A percentile compares a stretch with the other conserved stretches of the same genome.
phyloP scores from a whole-genome alignment of 2,797 vertebrate species.

The Neopelma chrysocephalum region DNA sequence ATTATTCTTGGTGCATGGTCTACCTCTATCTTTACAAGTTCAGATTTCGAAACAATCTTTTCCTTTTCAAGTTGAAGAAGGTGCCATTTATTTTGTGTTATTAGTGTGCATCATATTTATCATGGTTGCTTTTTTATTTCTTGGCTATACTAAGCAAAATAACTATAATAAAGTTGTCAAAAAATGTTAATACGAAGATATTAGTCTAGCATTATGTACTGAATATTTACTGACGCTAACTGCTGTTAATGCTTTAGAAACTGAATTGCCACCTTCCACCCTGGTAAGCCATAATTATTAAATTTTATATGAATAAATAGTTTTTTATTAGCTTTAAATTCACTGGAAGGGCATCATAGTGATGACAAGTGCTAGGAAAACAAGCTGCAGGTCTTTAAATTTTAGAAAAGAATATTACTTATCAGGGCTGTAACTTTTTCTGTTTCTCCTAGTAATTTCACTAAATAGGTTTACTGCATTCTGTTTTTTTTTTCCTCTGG shows the following conservation, averaged over 20 bases:
- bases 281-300: neutral
- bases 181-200: neutral
- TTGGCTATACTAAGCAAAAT: neutral
- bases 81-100: neutral
- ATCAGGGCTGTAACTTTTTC: neutral
- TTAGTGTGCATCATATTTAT: neutral
- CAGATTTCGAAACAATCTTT: neutral
- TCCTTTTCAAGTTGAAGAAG: neutral
- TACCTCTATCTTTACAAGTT: neutral
- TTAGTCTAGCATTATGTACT: neutral
- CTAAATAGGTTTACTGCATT: neutral
- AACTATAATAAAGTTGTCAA: neutral
- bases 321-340: neutral
- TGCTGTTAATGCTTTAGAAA: neutral
- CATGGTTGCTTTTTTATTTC: neutral
- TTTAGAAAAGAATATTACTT: neutral
- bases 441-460: neutral
- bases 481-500: neutral
- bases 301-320: neutral
- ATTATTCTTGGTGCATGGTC: neutral
- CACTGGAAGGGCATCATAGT: neutral
- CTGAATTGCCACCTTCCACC: neutral
- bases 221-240: neutral
- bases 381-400: neutral
- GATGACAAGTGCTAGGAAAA: neutral